These are phyloP conservation scores for Brachycybe producta DNA, from an alignment of 2,888 invertebrate species.

Conservation along the genomic window DNA sequence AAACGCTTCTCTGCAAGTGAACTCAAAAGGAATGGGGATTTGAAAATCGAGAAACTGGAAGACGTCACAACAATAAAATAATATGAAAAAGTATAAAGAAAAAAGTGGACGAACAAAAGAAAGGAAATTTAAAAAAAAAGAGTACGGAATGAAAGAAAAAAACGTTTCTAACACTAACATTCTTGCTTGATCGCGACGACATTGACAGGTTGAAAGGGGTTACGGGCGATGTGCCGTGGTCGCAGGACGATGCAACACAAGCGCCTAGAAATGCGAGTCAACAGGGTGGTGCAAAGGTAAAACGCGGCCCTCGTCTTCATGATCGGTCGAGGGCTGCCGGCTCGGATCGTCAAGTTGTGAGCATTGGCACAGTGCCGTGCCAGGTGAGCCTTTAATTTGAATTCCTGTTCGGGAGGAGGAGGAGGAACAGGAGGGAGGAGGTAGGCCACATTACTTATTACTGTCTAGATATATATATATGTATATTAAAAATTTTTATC, in stretches of 20 bases:
- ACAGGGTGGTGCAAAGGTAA: constrained; percentile 79
- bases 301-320: constrained; percentile 97
- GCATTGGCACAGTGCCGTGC: constrained; percentile 86
- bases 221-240: constrained; percentile 73
- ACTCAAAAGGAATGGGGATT: no score
- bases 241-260: constrained; percentile 69
- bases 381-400: constrained; percentile 86
- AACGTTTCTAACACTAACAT: constrained; percentile 42
- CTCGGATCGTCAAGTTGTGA: constrained; percentile 61
- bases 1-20: no score
- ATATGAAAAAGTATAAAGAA: not conserved
- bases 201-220: constrained; percentile 54
- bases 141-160: constrained; percentile 27
- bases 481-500: no score
- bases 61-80: not conserved
- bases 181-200: constrained; percentile 66
- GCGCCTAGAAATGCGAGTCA: constrained; percentile 76
- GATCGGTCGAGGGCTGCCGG: constrained; percentile 73
- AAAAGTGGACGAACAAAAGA: constrained; percentile 6
- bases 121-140: not conserved
- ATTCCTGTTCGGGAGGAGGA: constrained; percentile 47
- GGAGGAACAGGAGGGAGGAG: constrained; percentile 1
- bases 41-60: no score
- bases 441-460: no score
- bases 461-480: constrained; percentile 3